Percentiles rank a stretch among this genome's conserved stretches.
These are phyloP conservation scores for Xestoiulus laeticollis DNA, from an alignment of 2,888 invertebrate genomes.

Conservation along the genomic window DNA sequence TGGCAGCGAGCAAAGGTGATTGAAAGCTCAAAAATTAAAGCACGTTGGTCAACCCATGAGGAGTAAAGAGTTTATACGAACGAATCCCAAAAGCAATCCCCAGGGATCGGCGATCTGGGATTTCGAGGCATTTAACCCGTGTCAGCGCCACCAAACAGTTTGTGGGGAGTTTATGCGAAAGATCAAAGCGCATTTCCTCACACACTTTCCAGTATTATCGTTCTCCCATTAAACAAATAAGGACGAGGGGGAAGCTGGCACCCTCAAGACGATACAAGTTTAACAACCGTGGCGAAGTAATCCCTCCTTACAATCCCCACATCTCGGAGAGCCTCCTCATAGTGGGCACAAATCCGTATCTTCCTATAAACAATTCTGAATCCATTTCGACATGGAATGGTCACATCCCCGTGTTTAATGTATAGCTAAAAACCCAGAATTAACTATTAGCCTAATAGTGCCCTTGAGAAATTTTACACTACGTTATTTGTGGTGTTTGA, in stretches of 20 bases:
- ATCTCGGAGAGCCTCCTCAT: not conserved
- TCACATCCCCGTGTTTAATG: not conserved
- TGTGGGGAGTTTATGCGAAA: not conserved
- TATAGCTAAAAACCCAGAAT: not conserved
- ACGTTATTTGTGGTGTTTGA: too few species aligned
- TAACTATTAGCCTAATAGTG: not conserved
- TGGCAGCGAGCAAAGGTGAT: not conserved
- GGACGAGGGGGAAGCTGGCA: not conserved
- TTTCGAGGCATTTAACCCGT: not conserved
- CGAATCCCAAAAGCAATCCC: not conserved
- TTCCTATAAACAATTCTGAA: too few species aligned
- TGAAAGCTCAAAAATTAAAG: not conserved
- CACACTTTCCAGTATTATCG: not conserved
- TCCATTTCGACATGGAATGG: not conserved
- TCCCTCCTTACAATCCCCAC: not conserved
- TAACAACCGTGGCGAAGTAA: conserved; percentile 19
- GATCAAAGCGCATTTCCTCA: not conserved
- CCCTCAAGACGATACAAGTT: conserved; percentile 6
- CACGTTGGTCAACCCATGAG: not conserved
- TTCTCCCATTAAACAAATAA: not conserved
- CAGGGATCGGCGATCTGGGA: not conserved
- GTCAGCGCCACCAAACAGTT: conserved; percentile 21
- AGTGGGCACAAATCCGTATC: not conserved
- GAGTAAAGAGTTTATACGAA: not conserved
- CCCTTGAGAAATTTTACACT: not conserved